A percentile compares a stretch with the other conserved stretches of the same genome.
These are phyloP conservation scores for Tetragonula carbonaria DNA, from an alignment of 2,888 invertebrate genomes.

Conservation along the genomic window DNA sequence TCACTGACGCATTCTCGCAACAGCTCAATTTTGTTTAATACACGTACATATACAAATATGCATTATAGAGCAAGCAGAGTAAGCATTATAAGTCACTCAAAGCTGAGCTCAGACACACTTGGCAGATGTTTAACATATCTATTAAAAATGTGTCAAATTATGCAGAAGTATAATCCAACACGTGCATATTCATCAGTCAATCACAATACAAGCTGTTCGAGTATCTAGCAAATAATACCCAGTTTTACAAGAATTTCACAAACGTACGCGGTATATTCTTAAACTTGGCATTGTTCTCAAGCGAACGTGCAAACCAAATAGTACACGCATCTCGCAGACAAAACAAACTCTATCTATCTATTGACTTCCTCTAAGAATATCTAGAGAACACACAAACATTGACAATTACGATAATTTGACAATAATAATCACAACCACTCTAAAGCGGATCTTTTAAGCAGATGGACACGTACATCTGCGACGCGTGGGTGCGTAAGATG, in stretches of 20 bases:
- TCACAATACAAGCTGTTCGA: no score
- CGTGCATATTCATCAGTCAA: neutral
- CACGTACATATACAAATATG: neutral
- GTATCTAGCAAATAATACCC: no score
- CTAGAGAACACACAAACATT: neutral
- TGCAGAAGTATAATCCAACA: neutral
- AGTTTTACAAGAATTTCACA: no score
- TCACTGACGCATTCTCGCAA: neutral
- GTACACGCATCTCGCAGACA: no score
- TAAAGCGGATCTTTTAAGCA: neutral
- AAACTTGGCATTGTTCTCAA: neutral
- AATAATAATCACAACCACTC: neutral
- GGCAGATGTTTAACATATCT: neutral
- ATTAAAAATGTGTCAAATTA: neutral
- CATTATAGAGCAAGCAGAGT: neutral
- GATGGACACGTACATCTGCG: neutral
- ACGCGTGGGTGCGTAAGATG: constrained; percentile 38
- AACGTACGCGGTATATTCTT: no score
- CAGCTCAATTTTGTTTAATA: neutral
- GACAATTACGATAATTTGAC: no score
- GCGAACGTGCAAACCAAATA: neutral
- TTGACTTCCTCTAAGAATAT: neutral
- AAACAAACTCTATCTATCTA: neutral
- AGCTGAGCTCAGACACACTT: neutral
- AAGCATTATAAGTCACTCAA: neutral